Evolutionary conservation across 2,797 vertebrate species (phyloP).

Genomic region (Cryptoprocta ferox): DNA sequence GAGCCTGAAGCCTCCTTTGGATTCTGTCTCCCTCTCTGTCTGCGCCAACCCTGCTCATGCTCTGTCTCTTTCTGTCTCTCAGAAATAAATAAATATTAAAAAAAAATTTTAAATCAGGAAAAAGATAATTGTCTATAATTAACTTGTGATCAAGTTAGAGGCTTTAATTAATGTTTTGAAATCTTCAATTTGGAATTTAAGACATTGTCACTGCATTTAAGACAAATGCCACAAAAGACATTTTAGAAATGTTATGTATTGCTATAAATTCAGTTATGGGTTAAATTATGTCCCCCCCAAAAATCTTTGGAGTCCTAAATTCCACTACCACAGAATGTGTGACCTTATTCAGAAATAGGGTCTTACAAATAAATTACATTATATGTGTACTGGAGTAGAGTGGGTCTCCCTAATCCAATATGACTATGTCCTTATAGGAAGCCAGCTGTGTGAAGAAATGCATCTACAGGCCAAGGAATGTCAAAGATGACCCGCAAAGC

Average conservation of each 20-base stretch:
- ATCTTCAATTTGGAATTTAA: conserved; percentile 13
- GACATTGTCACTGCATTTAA: neutral
- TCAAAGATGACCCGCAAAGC: neutral
- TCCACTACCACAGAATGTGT: neutral
- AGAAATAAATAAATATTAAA: no score
- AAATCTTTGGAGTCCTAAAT: neutral
- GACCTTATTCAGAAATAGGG: neutral
- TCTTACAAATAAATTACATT: neutral
- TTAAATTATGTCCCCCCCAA: neutral
- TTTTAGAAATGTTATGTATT: neutral
- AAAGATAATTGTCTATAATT: neutral
- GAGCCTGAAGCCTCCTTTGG: no score
- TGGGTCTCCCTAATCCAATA: neutral
- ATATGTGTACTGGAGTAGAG: rapidly evolving
- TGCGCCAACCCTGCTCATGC: no score
- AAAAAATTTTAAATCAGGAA: neutral
- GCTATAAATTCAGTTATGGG: neutral
- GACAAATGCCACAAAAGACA: neutral
- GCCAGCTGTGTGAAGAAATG: neutral
- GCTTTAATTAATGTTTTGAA: conserved; percentile 9
- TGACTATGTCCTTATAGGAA: neutral
- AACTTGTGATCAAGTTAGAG: neutral
- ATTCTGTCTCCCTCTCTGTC: no score
- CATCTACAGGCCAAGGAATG: neutral
- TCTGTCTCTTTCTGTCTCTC: no score